A percentile compares a stretch with the other conserved stretches of the same genome.
phyloP scores from a whole-genome alignment of 2,888 invertebrate species.

The Dastarcus helophoroides region DNA sequence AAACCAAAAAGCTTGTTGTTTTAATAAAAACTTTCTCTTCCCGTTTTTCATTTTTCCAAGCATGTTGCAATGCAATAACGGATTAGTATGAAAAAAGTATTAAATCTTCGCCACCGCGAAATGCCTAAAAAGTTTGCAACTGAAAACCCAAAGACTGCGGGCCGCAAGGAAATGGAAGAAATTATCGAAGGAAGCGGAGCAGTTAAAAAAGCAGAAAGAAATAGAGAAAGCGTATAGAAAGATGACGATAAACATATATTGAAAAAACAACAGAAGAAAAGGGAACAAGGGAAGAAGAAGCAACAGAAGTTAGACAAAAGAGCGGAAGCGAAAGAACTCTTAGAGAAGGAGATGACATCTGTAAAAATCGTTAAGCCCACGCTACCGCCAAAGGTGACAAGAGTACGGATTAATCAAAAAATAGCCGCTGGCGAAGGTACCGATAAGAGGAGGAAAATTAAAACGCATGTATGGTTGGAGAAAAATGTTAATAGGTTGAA shows the following conservation, averaged over 20 bases:
- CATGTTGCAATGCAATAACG: too few species aligned
- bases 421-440: conserved; percentile 26
- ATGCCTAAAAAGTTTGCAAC: conserved; percentile 97
- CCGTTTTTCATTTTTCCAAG: too few species aligned
- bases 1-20: too few species aligned
- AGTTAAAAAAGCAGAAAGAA: conserved; percentile 51
- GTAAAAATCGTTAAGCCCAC: conserved; percentile 55
- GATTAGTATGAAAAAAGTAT: too few species aligned
- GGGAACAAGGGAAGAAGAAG: conserved; percentile 74
- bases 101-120: too few species aligned
- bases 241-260: conserved; percentile 78
- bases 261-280: conserved; percentile 59
- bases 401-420: conserved; percentile 56
- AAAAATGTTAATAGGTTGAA: conserved; percentile 86
- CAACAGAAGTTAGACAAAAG: conserved; percentile 71
- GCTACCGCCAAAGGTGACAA: conserved; percentile 61
- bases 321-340: conserved; percentile 64
- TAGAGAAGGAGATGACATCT: conserved; percentile 74
- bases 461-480: conserved; percentile 54
- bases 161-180: conserved; percentile 84
- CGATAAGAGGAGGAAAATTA: conserved; percentile 38
- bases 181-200: conserved; percentile 58
- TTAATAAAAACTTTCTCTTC: too few species aligned
- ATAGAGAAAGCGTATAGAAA: conserved; percentile 67
- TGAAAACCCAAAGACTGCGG: conserved; percentile 86